phyloP scores from a whole-genome alignment of 2,797 vertebrate genomes.

The Pipistrellus kuhlii region DNA sequence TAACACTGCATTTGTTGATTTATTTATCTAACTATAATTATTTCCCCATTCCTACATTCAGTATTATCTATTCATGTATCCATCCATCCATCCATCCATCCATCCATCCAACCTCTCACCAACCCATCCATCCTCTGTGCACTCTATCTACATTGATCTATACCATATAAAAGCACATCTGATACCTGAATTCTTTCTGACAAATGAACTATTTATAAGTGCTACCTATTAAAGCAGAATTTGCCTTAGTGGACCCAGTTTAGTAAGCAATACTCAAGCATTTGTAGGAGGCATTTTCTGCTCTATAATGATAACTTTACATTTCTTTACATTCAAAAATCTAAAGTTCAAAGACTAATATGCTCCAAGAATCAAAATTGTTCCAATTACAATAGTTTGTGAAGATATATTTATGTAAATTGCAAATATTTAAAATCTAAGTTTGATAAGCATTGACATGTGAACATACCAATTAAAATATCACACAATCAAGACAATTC shows the following conservation, averaged over 20 bases:
- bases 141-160: neutral
- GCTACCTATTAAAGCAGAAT: neutral
- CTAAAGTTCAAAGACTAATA: neutral
- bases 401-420: neutral
- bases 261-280: neutral
- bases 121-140: neutral
- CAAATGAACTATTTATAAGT: neutral
- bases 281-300: neutral
- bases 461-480: neutral
- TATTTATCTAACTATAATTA: neutral
- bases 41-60: neutral
- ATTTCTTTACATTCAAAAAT: neutral
- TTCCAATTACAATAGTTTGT: neutral
- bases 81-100: neutral
- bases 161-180: neutral
- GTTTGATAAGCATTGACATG: neutral
- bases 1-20: neutral
- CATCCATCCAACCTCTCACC: neutral
- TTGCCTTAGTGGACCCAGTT: neutral
- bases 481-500: neutral
- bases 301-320: neutral
- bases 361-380: neutral
- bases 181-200: constrained; percentile 18
- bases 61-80: neutral
- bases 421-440: neutral